These are phyloP conservation scores for Stenotaenia linearis DNA, from an alignment of 2,888 invertebrate species.

Conservation along the genomic window DNA sequence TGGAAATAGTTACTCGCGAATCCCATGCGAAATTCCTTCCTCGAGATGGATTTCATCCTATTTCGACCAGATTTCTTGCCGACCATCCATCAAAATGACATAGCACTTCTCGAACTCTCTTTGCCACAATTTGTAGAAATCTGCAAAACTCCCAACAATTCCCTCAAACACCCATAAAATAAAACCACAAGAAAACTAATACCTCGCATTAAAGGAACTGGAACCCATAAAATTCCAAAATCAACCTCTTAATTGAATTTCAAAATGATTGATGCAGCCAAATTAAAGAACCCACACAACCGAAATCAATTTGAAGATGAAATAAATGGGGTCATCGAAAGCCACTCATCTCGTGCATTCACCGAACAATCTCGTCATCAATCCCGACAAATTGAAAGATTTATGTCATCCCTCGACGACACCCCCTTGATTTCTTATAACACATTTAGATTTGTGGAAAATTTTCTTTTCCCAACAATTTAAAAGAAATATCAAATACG, in stretches of 20 bases:
- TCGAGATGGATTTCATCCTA: not conserved
- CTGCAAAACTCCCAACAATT: too few relatives aligned
- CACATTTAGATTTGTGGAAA: too few relatives aligned
- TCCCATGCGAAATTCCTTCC: not conserved
- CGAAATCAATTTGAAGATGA: slow-evolving; percentile 18
- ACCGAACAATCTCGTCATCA: not conserved
- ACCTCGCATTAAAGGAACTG: too few relatives aligned
- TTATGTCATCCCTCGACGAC: too few relatives aligned
- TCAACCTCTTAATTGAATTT: not conserved
- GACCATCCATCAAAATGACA: not conserved
- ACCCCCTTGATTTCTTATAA: too few relatives aligned
- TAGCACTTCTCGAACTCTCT: not conserved
- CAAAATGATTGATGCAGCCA: slow-evolving; percentile 1
- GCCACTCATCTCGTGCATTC: not conserved
- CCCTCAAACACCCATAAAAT: not conserved
- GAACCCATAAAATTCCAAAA: not conserved
- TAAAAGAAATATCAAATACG: not conserved
- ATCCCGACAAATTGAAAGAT: not conserved
- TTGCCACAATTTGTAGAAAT: not conserved
- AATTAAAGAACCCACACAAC: not conserved
- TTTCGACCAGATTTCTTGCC: not conserved
- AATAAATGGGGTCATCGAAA: slow-evolving; percentile 1
- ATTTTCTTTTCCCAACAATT: too few relatives aligned
- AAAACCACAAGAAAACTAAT: not conserved
- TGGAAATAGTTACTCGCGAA: not conserved